Conservation (phyloP, 2,888 invertebrate genomes). For the Aplocera efformata region DNA sequence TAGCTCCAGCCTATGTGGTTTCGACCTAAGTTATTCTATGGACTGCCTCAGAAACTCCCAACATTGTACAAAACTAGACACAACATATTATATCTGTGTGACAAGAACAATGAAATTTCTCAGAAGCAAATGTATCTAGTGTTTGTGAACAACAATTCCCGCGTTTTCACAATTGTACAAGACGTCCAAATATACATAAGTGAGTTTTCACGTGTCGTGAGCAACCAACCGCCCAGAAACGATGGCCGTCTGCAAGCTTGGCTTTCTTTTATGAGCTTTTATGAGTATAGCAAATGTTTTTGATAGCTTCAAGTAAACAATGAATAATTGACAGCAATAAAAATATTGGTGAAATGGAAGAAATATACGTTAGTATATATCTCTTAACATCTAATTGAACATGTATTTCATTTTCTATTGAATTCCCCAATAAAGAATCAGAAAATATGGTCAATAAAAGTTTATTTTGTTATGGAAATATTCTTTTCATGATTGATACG, state of each 20-base stretch:
- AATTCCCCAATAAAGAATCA: too few species aligned
- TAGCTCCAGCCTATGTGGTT: too few species aligned
- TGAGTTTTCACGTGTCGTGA: conserved; percentile 34
- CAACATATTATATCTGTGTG: conserved; percentile 4
- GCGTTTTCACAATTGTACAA: conserved; percentile 19
- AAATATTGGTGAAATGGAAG: too few species aligned
- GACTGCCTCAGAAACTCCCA: conserved; percentile 5
- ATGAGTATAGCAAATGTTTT: background rate
- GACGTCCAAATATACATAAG: conserved; percentile 14
- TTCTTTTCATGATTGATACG: too few species aligned
- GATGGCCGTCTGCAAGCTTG: conserved; percentile 7
- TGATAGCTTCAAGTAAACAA: too few species aligned
- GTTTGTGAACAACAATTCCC: conserved; percentile 17
- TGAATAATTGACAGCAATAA: too few species aligned
- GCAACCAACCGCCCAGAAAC: conserved; percentile 36
- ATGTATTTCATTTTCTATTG: too few species aligned
- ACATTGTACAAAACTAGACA: conserved; percentile 7
- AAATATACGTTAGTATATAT: too few species aligned
- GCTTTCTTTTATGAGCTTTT: conserved; percentile 8
- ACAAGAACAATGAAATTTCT: conserved; percentile 18
- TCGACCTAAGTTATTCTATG: background rate
- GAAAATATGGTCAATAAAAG: too few species aligned
- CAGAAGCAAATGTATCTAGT: conserved; percentile 15
- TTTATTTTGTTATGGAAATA: too few species aligned
- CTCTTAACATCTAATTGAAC: too few species aligned